phyloP scores from a whole-genome alignment of 2,113 vertebrate genomes.

The Calyptommatus sinebrachiatus region DNA sequence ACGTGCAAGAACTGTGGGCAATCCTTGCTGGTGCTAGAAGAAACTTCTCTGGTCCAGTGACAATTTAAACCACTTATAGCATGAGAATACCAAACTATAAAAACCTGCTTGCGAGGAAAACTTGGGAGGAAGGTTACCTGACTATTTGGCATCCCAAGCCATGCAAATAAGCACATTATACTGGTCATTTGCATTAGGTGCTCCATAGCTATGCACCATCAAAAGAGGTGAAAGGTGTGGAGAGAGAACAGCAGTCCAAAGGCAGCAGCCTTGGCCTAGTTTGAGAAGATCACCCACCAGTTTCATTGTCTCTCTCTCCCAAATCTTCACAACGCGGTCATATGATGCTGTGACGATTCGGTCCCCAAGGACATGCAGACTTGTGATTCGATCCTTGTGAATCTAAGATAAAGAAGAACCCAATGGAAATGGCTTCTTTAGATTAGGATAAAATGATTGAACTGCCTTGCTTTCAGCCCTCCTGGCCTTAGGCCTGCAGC shows the following conservation, averaged over 20 bases:
- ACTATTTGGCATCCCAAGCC: too few relatives aligned
- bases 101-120: too few relatives aligned
- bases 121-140: too few relatives aligned
- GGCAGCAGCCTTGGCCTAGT: too few relatives aligned
- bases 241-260: background rate
- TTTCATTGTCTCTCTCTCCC: constrained; percentile 59
- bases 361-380: constrained; percentile 54
- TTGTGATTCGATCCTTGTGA: constrained; percentile 56
- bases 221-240: background rate
- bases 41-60: background rate
- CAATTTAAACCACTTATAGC: background rate
- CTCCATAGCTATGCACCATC: too few relatives aligned
- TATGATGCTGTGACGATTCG: constrained; percentile 62
- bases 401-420: constrained; percentile 44
- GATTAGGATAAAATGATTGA: too few relatives aligned
- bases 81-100: too few relatives aligned
- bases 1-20: too few relatives aligned
- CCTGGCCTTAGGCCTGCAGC: too few relatives aligned
- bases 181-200: too few relatives aligned
- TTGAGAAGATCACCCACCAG: constrained; percentile 47
- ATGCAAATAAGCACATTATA: too few relatives aligned
- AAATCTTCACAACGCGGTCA: constrained; percentile 66
- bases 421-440: background rate
- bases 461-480: background rate
- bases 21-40: background rate